Base-by-base conservation (phyloP, 2,888 invertebrate genomes). In the Ditula angustiorana region DNA sequence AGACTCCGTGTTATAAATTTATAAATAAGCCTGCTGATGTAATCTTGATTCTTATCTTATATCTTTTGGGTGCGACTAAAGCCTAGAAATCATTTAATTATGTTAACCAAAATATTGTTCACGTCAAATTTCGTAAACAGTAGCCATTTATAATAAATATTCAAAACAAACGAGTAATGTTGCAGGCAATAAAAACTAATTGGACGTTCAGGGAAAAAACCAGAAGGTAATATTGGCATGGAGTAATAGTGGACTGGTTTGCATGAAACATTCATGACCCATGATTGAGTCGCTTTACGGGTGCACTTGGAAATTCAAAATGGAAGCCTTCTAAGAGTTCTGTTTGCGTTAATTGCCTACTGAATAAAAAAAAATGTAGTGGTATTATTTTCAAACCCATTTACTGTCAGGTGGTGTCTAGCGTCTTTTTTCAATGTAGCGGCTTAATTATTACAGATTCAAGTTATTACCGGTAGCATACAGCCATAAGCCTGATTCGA, bases 211-310 rank as follows among this genome's bases (percentile, higher is more conserved):
- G 70, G 69, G 44, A 66, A 85, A 86, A 83, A 83, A 79, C 70
- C 77, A 72, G 74, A 73, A 76, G 70, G 67, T 71, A 77, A 69
- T 71, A 73, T 67, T 68, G 59, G 49, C 44, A 74, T 1, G 69
- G 72, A 73, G 80, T 83, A 85, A 87, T 86, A 82, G 81, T 71
- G 68, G 82, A 83, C 83, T 71, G 80, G 86, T 83, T 83, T 81
- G 76, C 82, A 87, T 89, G 87, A 85, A 88, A 88, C 79, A 88
- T 89, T 87, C 86, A 88, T 88, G 83, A 78, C 71, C 75, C 73
- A 80, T 81, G 85, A 87, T 87, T 87, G 87, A 88, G 88, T 81
- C 79, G 85, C 83, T 77, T 74, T 76, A 71, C 74, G 74, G 62
- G 70, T 69, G 76, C 73, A 77, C 74, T 80, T 78, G 73, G 79